phyloP scores from a whole-genome alignment of 2,888 invertebrate genomes.

The Blastobasis adustella region DNA sequence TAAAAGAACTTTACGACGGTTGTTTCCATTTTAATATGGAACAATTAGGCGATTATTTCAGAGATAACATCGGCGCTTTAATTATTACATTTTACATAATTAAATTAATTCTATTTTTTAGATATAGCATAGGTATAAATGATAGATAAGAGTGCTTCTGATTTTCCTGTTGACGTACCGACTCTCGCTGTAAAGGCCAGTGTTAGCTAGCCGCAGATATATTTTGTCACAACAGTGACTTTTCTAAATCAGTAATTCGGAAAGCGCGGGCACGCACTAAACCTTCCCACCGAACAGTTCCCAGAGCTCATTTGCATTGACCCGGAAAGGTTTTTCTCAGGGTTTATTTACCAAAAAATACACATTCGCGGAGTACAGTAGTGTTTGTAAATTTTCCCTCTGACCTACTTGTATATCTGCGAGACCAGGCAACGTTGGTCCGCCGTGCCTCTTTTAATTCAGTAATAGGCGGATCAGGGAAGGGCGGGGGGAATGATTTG shows the following conservation, averaged over 20 bases:
- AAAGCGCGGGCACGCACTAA: not conserved
- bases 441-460: conserved; percentile 33
- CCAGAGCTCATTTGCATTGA: conserved; percentile 58
- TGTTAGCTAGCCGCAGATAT: too few relatives aligned
- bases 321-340: conserved; percentile 54
- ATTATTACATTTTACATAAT: too few relatives aligned
- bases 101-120: too few relatives aligned
- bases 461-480: conserved; percentile 26
- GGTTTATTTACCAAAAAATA: conserved; percentile 57
- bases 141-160: too few relatives aligned
- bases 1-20: too few relatives aligned
- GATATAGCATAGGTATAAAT: too few relatives aligned
- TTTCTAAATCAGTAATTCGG: too few relatives aligned
- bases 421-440: conserved; percentile 44
- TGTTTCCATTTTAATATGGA: too few relatives aligned
- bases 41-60: not conserved
- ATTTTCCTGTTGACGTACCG: too few relatives aligned
- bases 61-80: not conserved
- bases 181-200: too few relatives aligned
- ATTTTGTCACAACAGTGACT: too few relatives aligned
- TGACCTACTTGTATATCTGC: conserved; percentile 70
- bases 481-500: conserved; percentile 46
- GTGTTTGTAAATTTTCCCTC: conserved; percentile 73
- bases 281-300: conserved; percentile 2
- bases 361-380: conserved; percentile 46